Evolutionary conservation across 2,113 vertebrate species (phyloP).

Genomic region (Zeus faber): DNA sequence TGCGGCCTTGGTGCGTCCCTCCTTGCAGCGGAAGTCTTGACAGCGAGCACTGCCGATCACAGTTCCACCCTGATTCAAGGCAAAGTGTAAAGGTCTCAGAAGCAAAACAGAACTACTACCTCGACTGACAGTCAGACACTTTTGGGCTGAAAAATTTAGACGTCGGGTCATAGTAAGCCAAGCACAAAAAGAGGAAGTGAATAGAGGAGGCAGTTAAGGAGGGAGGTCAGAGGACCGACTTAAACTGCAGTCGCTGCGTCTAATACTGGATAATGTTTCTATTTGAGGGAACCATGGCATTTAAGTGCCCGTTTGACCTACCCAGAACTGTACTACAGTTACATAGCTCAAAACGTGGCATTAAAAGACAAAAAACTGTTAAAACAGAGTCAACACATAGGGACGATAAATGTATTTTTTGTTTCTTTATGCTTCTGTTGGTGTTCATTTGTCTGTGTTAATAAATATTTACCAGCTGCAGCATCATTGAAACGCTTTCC

Average conservation of each 20-base stretch:
- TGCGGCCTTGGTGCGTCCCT: slow-evolving; percentile 86
- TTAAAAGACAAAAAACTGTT: background rate
- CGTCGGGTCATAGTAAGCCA: no score
- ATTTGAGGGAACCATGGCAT: slow-evolving; percentile 44
- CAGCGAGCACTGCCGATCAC: slow-evolving; percentile 94
- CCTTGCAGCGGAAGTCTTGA: slow-evolving; percentile 83
- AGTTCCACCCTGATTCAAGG: slow-evolving; percentile 82
- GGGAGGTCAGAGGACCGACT: no score
- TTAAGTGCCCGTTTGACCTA: slow-evolving; percentile 46
- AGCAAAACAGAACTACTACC: no score
- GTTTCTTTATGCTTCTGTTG: slow-evolving; percentile 9
- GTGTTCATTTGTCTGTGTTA: background rate
- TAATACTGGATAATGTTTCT: no score
- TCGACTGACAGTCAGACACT: no score
- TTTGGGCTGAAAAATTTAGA: no score
- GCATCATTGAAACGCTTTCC: slow-evolving; percentile 95
- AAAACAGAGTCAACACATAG: slow-evolving; percentile 3
- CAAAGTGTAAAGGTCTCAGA: slow-evolving; percentile 13
- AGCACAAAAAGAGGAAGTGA: no score
- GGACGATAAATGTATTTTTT: background rate
- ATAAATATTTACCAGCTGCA: slow-evolving; percentile 85
- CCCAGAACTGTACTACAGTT: slow-evolving; percentile 14
- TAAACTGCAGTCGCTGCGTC: no score
- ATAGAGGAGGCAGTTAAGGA: no score
- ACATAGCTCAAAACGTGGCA: no score